Base-by-base conservation (phyloP, 2,888 invertebrate species). In the Cerceris rybyensis region DNA sequence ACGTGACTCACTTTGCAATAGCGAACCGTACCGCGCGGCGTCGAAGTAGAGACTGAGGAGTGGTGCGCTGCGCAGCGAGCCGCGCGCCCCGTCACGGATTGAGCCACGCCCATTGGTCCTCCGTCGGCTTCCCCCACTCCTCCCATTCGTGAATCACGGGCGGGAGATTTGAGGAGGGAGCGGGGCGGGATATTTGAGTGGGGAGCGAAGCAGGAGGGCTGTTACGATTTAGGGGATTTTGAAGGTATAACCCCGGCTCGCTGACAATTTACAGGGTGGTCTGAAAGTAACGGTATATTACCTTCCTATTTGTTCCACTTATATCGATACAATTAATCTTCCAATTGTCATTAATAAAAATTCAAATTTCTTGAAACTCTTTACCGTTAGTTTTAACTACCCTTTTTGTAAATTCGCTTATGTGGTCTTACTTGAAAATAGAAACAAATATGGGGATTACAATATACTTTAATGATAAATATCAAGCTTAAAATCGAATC, bases 31-130 rank as follows among this genome's bases (percentile, higher is more conserved):
- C 89, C 59, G 74, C 68, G 58, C 87, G 78, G 80, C 85, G 89
- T 87, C 87, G 86, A 88, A 77, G 82, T 83, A 84, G 86, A 86
- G 87, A 92, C 92, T 92, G 81, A 87, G 59, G 80, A 60, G 61
- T 28, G 8, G 17, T n/a, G 50, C 43, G 55, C 28, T 55, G 60
- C 49, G 50, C 59, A 9, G 60, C 61, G 67, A 69, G 63, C 50
- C 13, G 41, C 11, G 50, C 9, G 46, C 39, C 59, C 70, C 58
- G 50, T 57, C 70, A 60, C 39, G 39, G 49, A n/a, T n/a, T 67
- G 61, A 43, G 69, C 63, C 74, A 70, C 73, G 78, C 78, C 82
- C 11, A 9, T 39, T 0, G 60, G 16, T 6, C 46, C 54, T 63
- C 78, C 73, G 60, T 76, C 46, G 49, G 16, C 60, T 46, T 39